Evolutionary conservation across 2,113 vertebrate genomes (phyloP), one percentile per base, ranked within the genome.

Genomic region (Ammospiza caudacuta): DNA sequence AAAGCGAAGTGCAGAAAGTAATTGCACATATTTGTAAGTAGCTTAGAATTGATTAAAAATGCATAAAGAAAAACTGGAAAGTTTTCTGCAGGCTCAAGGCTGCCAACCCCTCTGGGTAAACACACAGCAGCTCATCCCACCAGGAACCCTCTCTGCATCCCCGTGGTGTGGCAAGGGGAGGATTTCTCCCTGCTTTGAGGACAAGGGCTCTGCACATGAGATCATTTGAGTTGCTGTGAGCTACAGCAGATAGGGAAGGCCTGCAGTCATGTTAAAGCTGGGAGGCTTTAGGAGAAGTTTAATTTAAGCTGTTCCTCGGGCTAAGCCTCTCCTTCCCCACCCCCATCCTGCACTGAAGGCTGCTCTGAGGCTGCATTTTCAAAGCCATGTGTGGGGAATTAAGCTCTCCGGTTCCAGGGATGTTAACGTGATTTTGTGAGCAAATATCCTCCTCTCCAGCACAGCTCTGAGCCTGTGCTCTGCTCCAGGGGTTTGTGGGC

Each of bases 31-130:
- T 98, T 98, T 98, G 97, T 98, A 98, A 97, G 98, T 97, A 98
- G 98, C 98, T 98, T 98, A 98, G 97, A 96, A 97, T 96, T 98
- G 97, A 98, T 98, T 98, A 98, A 98, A 97, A 98, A 98, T 98
- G 96, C 96, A 98, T 98, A 97, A 97, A 96, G 96, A 70, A 97
- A 98, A 97, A 95, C 95, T 75, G 95, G 92, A 78, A 96, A 97
- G 89, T 94, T 97, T 97, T 96, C 94, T 66, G n/a, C 80, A 76
- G 94, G 95, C 97, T 95, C 87, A 69, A 91, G 94, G 92, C 94
- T 95, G 93, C 93, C 84, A 81, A 61, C 94, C 90, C 85, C 90
- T 92, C 39, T 31, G 95, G 96, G 96, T 92, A 91, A 80, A 88
- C 66, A 61, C 58, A 23, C 77, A 95, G 88, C 95, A 95, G 95